Conservation (phyloP, 2,888 invertebrate genomes). For the Caenorhabditis sp. region DNA sequence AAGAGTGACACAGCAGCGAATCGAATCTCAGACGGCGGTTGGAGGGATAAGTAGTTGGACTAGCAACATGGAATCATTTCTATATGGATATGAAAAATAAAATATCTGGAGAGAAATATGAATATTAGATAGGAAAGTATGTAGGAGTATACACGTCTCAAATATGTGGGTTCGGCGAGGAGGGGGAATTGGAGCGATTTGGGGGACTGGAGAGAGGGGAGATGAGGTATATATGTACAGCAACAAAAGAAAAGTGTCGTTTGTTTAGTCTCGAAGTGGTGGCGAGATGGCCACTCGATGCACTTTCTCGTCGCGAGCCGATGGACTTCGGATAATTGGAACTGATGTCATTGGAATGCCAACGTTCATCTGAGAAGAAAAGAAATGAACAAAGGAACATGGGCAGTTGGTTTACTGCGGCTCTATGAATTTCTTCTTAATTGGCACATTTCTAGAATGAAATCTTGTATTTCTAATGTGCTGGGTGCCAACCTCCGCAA, state of each 20-base stretch:
- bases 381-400: no score
- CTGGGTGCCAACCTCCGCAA: no score
- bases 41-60: slow-evolving; percentile 54
- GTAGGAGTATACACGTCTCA: slow-evolving; percentile 60
- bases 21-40: slow-evolving; percentile 50
- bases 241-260: slow-evolving; percentile 20
- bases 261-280: slow-evolving; percentile 60
- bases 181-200: slow-evolving; percentile 20
- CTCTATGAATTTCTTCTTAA: no score
- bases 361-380: slow-evolving; percentile 64
- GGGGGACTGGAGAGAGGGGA: not conserved
- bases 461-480: no score
- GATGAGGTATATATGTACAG: slow-evolving; percentile 45
- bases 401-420: no score
- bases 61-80: slow-evolving; percentile 60
- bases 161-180: slow-evolving; percentile 60
- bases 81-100: slow-evolving; percentile 11
- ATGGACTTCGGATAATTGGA: slow-evolving; percentile 69
- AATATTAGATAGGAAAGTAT: slow-evolving; percentile 26
- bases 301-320: slow-evolving; percentile 63
- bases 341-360: slow-evolving; percentile 64
- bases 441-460: no score
- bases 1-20: slow-evolving; percentile 41
- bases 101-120: slow-evolving; percentile 8
- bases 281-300: slow-evolving; percentile 61